Evolutionary conservation across 2,888 invertebrate species (phyloP).

Genomic region (Caenorhabditis sp.): DNA sequence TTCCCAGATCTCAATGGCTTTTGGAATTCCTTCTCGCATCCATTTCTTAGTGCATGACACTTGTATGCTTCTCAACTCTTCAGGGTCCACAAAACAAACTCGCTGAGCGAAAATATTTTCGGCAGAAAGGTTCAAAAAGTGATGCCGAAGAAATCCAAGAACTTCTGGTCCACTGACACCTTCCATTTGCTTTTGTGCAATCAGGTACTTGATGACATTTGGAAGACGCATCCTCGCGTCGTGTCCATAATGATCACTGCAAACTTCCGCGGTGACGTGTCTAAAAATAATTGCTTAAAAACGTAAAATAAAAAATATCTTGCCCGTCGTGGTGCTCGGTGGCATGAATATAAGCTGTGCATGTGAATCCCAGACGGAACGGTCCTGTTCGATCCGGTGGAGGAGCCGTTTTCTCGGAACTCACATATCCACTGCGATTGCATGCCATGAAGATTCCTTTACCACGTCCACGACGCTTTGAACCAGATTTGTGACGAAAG

Average conservation of each 20-base stretch:
- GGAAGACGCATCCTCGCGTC: conserved; percentile 74
- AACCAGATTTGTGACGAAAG: conserved; percentile 73
- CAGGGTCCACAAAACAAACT: conserved; percentile 68
- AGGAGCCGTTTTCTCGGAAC: conserved; percentile 9
- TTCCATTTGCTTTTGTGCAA: conserved; percentile 70
- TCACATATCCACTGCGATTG: conserved; percentile 69
- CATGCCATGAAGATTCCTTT: conserved; percentile 74
- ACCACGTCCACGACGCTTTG: conserved; percentile 67
- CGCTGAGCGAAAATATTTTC: conserved; percentile 72
- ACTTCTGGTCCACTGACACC: conserved; percentile 56
- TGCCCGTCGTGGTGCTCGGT: conserved; percentile 71
- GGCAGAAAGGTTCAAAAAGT: conserved; percentile 58
- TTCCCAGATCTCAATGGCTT: conserved; percentile 69
- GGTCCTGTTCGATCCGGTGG: conserved; percentile 65
- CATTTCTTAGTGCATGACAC: conserved; percentile 66
- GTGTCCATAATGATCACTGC: conserved; percentile 76
- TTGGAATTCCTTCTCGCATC: conserved; percentile 64
- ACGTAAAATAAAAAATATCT: too few species aligned
- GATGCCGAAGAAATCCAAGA: conserved; percentile 44
- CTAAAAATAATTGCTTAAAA: conserved; percentile 42
- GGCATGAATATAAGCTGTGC: conserved; percentile 73
- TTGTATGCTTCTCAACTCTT: conserved; percentile 67
- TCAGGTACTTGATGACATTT: conserved; percentile 70
- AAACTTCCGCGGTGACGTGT: conserved; percentile 64
- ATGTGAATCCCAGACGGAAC: conserved; percentile 72